phyloP scores from a whole-genome alignment of 2,888 invertebrate genomes.

The Nemurella pictetii region DNA sequence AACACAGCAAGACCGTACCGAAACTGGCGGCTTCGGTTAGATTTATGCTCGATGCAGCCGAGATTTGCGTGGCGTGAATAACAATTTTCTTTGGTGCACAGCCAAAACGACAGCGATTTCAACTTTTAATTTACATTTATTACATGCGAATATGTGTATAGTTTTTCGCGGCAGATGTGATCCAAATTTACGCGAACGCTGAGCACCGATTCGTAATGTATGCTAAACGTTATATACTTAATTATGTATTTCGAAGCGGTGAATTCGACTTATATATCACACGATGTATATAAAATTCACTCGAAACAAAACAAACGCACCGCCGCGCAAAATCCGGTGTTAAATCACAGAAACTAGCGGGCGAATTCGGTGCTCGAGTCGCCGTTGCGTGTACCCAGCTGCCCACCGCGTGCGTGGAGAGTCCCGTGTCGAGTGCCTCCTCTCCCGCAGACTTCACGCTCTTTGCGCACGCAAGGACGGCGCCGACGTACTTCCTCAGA shows the following conservation, averaged over 20 bases:
- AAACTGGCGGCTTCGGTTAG: not conserved
- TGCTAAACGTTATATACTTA: too few species aligned
- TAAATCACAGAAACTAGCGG: too few species aligned
- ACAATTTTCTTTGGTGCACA: not conserved
- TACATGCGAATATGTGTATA: not conserved
- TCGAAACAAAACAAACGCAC: not conserved
- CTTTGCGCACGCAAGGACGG: not conserved
- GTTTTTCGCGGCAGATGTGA: not conserved
- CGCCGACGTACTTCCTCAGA: not conserved
- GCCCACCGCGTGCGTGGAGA: not conserved
- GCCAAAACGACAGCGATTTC: not conserved
- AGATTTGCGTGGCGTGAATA: not conserved
- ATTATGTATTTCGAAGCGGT: not conserved
- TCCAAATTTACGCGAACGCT: not conserved
- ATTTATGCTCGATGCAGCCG: not conserved
- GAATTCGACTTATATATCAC: not conserved
- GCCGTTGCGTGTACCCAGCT: not conserved
- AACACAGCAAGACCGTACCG: not conserved
- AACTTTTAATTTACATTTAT: not conserved
- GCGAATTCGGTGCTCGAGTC: not conserved
- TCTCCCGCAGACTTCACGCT: too few species aligned
- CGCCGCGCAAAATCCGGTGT: not conserved
- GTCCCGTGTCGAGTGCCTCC: too few species aligned
- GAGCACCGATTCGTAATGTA: not conserved
- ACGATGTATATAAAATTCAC: not conserved